phyloP scores from a whole-genome alignment of 2,113 vertebrate species.

The Fukomys damarensis region DNA sequence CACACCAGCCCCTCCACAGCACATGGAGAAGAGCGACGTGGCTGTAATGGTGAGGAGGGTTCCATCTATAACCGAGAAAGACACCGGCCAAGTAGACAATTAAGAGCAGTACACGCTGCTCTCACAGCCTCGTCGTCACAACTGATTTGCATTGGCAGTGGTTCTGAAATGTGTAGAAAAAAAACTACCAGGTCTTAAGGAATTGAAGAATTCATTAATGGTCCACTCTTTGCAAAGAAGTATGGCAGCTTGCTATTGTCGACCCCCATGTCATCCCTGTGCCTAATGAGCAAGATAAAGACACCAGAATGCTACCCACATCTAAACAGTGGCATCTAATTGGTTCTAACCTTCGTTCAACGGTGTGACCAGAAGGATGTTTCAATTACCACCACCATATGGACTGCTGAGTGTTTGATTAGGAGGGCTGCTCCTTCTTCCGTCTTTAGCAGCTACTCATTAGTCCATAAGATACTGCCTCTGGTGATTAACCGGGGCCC shows the following conservation, averaged over 20 bases:
- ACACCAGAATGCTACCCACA: background rate
- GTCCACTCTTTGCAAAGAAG: background rate
- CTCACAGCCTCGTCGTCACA: background rate
- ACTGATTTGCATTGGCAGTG: background rate
- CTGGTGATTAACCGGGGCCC: background rate
- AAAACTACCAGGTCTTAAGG: background rate
- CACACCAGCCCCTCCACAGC: background rate
- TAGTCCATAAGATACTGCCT: background rate
- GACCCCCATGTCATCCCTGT: background rate
- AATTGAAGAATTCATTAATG: background rate
- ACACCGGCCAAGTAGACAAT: background rate
- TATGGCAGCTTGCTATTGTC: background rate
- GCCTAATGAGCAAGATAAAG: constrained; percentile 29
- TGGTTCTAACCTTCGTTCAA: constrained; percentile 54
- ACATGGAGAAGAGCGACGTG: background rate
- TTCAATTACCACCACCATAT: constrained; percentile 23
- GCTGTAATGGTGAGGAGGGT: background rate
- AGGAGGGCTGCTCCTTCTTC: background rate
- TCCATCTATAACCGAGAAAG: background rate
- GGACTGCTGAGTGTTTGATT: background rate
- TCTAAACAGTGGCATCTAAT: background rate
- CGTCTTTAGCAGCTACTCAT: background rate
- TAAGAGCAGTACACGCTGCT: background rate
- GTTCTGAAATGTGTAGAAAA: background rate
- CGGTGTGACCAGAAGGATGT: constrained; percentile 51